Evolutionary conservation across 1,140 invertebrate genomes (phyloP).

Genomic region (Acromyrmex echinatior): DNA sequence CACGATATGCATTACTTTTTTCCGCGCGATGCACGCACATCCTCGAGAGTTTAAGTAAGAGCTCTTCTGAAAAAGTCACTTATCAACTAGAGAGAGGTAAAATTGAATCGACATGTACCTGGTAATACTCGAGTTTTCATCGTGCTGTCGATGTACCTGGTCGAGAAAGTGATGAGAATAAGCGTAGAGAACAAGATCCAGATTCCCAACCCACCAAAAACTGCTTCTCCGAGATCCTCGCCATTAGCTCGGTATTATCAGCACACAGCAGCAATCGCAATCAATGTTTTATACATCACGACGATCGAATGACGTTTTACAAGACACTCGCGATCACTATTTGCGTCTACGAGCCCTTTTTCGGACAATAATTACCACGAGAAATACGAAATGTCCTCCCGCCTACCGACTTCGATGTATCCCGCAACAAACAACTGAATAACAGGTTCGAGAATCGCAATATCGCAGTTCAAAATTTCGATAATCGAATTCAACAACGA

Average conservation of each 20-base stretch:
- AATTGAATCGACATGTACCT: conserved; percentile 6
- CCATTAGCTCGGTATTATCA: neutral
- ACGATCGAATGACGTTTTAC: neutral
- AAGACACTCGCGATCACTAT: neutral
- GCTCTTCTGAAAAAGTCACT: neutral
- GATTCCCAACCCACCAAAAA: neutral
- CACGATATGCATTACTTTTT: conserved; percentile 32
- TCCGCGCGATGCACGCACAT: conserved; percentile 4
- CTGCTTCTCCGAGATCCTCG: neutral
- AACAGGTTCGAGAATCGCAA: neutral
- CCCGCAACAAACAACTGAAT: neutral
- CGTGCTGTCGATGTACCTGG: too few species aligned
- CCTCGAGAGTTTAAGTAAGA: neutral
- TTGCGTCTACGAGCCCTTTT: neutral
- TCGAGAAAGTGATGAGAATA: neutral
- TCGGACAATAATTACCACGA: neutral
- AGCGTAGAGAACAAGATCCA: neutral
- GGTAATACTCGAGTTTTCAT: neutral
- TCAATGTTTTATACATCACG: neutral
- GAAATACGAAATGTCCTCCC: neutral
- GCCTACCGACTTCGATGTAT: neutral
- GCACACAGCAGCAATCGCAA: too few species aligned
- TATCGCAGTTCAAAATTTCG: conserved; percentile 15
- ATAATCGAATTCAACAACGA: neutral
- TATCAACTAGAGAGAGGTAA: neutral